Evolutionary conservation across 2,797 vertebrate genomes (phyloP).

Genomic region (Schizopygopsis pylzovi): DNA sequence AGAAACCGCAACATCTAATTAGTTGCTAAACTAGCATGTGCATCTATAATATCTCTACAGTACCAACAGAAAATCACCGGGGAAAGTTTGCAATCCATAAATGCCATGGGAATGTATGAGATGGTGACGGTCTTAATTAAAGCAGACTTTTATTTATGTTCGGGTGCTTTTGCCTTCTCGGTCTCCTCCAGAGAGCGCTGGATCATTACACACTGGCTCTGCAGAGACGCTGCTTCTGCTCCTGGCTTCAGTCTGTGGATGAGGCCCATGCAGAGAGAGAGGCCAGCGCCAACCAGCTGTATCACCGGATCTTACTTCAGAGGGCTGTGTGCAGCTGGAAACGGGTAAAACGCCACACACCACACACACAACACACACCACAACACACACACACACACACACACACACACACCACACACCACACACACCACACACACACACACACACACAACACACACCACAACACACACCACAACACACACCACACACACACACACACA

Average conservation of each 20-base stretch:
- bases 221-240: constrained; percentile 77
- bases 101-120: background rate
- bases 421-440: no score
- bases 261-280: constrained; percentile 72
- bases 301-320: constrained; percentile 77
- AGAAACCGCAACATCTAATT: constrained; percentile 22
- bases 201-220: constrained; percentile 76
- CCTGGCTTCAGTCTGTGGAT: constrained; percentile 78
- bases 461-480: no score
- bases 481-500: no score
- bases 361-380: no score
- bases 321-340: constrained; percentile 81
- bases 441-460: no score
- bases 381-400: no score
- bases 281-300: constrained; percentile 77
- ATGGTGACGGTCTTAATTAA: constrained; percentile 37
- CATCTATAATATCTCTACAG: background rate
- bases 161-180: constrained; percentile 47
- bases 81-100: constrained; percentile 22
- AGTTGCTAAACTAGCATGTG: constrained; percentile 12
- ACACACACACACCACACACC: no score
- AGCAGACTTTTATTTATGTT: constrained; percentile 52
- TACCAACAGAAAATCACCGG: background rate
- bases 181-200: constrained; percentile 81
- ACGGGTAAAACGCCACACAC: constrained; percentile 72